Evolutionary conservation across 1,140 invertebrate genomes (phyloP).

Genomic region (Holotrichia oblita): DNA sequence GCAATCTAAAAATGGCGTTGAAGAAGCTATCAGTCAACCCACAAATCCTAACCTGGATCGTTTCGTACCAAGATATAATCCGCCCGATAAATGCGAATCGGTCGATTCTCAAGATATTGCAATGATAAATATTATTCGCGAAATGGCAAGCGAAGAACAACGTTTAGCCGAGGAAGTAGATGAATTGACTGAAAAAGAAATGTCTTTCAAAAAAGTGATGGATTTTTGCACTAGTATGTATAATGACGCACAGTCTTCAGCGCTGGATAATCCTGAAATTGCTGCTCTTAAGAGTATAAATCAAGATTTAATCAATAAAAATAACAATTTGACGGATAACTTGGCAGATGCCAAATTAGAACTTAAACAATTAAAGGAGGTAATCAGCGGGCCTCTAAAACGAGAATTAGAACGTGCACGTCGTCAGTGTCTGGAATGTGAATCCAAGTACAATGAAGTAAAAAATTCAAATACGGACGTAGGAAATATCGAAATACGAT

Average conservation of each 20-base stretch:
- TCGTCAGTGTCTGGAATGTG: not conserved
- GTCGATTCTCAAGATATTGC: not conserved
- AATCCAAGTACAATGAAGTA: not conserved
- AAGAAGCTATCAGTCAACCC: too few relatives aligned
- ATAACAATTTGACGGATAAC: not conserved
- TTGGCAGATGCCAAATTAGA: conserved; percentile 9
- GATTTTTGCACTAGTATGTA: conserved; percentile 20
- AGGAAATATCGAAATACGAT: not conserved
- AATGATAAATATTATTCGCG: not conserved
- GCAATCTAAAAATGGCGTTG: not conserved
- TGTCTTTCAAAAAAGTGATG: not conserved
- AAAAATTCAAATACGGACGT: not conserved
- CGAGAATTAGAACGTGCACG: conserved; percentile 12
- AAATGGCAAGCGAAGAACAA: conserved; percentile 14
- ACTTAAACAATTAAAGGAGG: conserved; percentile 15
- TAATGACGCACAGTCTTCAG: not conserved
- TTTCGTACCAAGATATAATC: not conserved
- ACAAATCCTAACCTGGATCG: not conserved
- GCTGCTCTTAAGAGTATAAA: not conserved
- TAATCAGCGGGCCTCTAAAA: not conserved
- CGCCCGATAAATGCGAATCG: not conserved
- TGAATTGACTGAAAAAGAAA: not conserved
- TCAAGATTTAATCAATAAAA: not conserved
- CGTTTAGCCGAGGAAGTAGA: not conserved
- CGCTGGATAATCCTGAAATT: not conserved